These are phyloP conservation scores for Congeria kusceri DNA, from an alignment of 2,888 invertebrate genomes.

Conservation along the genomic window DNA sequence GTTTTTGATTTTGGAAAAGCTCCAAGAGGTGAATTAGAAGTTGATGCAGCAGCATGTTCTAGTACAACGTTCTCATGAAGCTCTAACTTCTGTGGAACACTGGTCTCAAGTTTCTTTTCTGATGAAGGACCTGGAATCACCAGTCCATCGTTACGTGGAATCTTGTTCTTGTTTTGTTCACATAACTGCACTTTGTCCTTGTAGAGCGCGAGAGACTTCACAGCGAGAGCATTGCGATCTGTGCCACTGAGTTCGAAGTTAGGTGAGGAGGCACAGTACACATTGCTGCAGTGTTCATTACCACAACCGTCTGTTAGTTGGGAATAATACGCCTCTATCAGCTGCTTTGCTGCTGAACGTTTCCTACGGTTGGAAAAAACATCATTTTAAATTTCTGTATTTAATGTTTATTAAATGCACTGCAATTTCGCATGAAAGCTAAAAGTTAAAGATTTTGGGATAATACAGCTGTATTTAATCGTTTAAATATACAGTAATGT, in stretches of 20 bases:
- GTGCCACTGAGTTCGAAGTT: slow-evolving; percentile 86
- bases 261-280: slow-evolving; percentile 93
- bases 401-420: background rate
- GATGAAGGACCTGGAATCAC: slow-evolving; percentile 44
- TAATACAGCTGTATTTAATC: background rate
- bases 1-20: slow-evolving; percentile 32
- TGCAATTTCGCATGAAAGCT: too few relatives aligned
- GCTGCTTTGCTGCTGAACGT: slow-evolving; percentile 88
- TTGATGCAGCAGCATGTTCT: slow-evolving; percentile 39
- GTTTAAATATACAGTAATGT: background rate
- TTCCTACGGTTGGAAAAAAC: slow-evolving; percentile 78
- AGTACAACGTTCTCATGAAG: background rate
- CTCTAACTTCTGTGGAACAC: background rate
- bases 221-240: slow-evolving; percentile 95
- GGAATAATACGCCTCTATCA: slow-evolving; percentile 96
- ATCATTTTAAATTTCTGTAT: background rate
- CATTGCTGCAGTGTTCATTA: slow-evolving; percentile 93
- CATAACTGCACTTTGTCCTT: slow-evolving; percentile 94
- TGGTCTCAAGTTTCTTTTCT: background rate
- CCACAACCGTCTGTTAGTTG: slow-evolving; percentile 97
- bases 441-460: too few relatives aligned
- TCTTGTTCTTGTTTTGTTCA: slow-evolving; percentile 85
- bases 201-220: slow-evolving; percentile 94
- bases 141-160: slow-evolving; percentile 61
- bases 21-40: slow-evolving; percentile 21